These are phyloP conservation scores for Hirundichthys speculiger DNA, from an alignment of 2,113 vertebrate species.

Conservation along the genomic window DNA sequence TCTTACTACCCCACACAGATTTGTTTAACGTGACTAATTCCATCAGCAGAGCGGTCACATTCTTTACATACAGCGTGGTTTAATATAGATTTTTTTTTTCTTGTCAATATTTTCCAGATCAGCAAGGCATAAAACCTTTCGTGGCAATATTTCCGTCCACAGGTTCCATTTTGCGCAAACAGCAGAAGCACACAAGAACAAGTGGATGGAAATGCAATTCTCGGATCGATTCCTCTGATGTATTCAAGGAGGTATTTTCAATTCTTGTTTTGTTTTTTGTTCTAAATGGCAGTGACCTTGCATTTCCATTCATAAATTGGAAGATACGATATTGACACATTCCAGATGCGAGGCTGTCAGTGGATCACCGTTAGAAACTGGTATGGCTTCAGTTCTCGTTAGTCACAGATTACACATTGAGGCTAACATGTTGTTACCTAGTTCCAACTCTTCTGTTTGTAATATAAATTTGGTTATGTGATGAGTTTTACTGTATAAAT, in stretches of 20 bases:
- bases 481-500: background rate
- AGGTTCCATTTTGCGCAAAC: background rate
- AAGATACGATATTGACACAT: too few species aligned
- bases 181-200: background rate
- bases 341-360: too few species aligned
- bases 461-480: background rate
- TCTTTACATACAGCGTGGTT: background rate
- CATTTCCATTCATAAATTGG: background rate
- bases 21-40: background rate
- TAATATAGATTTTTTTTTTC: background rate
- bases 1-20: too few species aligned
- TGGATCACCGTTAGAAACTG: slow-evolving; percentile 36
- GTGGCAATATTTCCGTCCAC: background rate
- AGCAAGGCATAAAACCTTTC: slow-evolving; percentile 1
- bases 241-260: background rate
- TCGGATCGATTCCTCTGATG: background rate
- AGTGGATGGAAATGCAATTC: background rate
- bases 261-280: background rate
- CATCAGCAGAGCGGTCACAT: background rate
- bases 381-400: slow-evolving; percentile 19
- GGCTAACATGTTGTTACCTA: background rate
- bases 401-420: background rate
- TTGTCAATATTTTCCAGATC: background rate
- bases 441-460: background rate
- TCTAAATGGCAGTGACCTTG: background rate